phyloP scores from a whole-genome alignment of 2,888 invertebrate genomes.

The Pollenia angustigena region DNA sequence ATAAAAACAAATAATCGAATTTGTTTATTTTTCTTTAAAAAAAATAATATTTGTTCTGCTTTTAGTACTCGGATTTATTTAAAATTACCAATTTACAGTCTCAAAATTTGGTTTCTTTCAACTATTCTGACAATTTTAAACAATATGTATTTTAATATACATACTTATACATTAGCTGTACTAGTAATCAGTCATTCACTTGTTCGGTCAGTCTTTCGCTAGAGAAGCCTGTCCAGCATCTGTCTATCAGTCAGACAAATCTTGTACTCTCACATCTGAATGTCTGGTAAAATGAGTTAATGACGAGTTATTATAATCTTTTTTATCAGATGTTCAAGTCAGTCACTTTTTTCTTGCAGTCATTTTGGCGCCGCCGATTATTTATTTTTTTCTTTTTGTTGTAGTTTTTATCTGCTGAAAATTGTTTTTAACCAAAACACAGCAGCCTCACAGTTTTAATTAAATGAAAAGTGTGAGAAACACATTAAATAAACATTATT shows the following conservation, averaged over 20 bases:
- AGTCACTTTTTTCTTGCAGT: slow-evolving; percentile 29
- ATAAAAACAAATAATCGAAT: slow-evolving; percentile 14
- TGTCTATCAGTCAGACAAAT: background rate
- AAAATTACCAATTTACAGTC: background rate
- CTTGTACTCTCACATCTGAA: background rate
- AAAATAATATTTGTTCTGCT: slow-evolving; percentile 13
- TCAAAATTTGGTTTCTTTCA: background rate
- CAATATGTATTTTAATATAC: background rate
- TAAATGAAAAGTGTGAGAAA: slow-evolving; percentile 45
- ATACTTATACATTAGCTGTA: background rate
- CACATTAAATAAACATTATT: slow-evolving; percentile 54
- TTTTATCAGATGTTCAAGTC: background rate
- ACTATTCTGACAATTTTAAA: background rate
- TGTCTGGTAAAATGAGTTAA: slow-evolving; percentile 1
- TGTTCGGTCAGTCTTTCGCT: background rate
- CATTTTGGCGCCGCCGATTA: slow-evolving; percentile 61
- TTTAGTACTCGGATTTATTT: background rate
- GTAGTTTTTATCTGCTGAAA: slow-evolving; percentile 5
- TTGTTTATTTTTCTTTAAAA: slow-evolving; percentile 19
- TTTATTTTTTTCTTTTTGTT: slow-evolving; percentile 16
- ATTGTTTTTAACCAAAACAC: slow-evolving; percentile 16
- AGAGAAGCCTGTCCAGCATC: background rate
- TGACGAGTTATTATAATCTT: slow-evolving; percentile 28
- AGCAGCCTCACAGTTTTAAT: background rate
- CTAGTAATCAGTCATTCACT: background rate